Percentiles rank a stretch among this genome's conserved stretches.
Conservation (phyloP, 2,797 vertebrate species). For the Thalassophryne amazonica region DNA sequence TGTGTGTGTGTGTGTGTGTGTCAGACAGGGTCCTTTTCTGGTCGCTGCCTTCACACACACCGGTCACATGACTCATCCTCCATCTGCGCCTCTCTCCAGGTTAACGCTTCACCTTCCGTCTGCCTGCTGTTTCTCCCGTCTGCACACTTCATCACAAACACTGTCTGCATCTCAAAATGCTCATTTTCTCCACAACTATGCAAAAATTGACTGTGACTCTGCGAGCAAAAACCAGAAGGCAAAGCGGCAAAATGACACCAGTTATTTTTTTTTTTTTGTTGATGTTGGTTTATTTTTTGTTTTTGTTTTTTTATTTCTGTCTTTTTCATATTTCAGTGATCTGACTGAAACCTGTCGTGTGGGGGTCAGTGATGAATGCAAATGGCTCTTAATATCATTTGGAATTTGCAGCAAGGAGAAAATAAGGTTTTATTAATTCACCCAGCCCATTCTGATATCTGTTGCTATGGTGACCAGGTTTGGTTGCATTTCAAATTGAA, state of each 20-base stretch:
- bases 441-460: conserved; percentile 54
- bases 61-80: conserved; percentile 63
- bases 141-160: conserved; percentile 23
- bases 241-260: conserved; percentile 4
- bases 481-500: conserved; percentile 54
- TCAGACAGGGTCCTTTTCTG: conserved; percentile 31
- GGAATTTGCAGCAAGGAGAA: conserved; percentile 32
- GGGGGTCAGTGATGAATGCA: conserved; percentile 38
- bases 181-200: conserved; percentile 41
- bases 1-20: conserved; percentile 19
- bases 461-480: conserved; percentile 73
- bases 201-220: conserved; percentile 32
- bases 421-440: conserved; percentile 41
- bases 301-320: conserved; percentile 1
- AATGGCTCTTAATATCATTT: conserved; percentile 22
- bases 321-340: too few species aligned
- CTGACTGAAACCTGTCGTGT: too few species aligned
- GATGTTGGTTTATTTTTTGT: conserved; percentile 17
- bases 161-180: conserved; percentile 1
- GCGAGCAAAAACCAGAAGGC: not conserved
- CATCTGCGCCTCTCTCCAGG: conserved; percentile 72
- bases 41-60: conserved; percentile 40
- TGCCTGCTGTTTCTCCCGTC: conserved; percentile 25
- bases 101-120: conserved; percentile 61
- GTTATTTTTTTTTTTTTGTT: conserved; percentile 6